These are phyloP conservation scores for Gallinago jamesoni DNA, from an alignment of 2,113 vertebrate species.

Conservation along the genomic window DNA sequence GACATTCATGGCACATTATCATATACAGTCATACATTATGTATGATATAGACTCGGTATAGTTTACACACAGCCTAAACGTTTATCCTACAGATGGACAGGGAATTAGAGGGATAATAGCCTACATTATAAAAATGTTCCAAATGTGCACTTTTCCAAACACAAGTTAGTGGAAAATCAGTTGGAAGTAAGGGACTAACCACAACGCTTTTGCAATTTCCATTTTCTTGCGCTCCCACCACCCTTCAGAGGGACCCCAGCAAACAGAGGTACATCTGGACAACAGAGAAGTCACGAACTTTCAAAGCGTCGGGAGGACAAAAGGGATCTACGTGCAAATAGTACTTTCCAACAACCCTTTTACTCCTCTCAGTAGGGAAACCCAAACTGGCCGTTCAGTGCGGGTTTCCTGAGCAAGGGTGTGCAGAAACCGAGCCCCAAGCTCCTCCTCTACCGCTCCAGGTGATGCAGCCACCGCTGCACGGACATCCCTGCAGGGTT, in stretches of 20 bases:
- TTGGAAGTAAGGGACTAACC: background rate
- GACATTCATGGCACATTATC: slow-evolving; percentile 52
- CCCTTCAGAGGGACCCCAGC: background rate
- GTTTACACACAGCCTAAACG: slow-evolving; percentile 19
- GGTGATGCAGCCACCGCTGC: background rate
- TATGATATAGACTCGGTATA: slow-evolving; percentile 43
- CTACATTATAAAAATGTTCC: background rate
- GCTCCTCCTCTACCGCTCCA: accelerated
- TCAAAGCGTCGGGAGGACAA: accelerated
- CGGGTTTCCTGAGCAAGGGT: no score
- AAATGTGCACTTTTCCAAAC: background rate
- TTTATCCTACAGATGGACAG: slow-evolving; percentile 55
- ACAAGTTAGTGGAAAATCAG: background rate
- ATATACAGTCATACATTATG: slow-evolving; percentile 50
- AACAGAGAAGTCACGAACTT: accelerated
- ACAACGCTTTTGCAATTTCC: background rate
- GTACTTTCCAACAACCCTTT: background rate
- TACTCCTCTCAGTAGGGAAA: no score
- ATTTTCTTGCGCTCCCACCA: accelerated
- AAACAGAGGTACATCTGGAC: background rate
- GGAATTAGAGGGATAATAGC: slow-evolving; percentile 33
- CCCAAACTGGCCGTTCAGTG: accelerated
- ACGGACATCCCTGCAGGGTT: accelerated
- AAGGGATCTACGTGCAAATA: background rate
- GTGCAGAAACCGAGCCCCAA: accelerated